Conservation (phyloP, 2,797 vertebrate genomes). For the Corythornis leucogaster region DNA sequence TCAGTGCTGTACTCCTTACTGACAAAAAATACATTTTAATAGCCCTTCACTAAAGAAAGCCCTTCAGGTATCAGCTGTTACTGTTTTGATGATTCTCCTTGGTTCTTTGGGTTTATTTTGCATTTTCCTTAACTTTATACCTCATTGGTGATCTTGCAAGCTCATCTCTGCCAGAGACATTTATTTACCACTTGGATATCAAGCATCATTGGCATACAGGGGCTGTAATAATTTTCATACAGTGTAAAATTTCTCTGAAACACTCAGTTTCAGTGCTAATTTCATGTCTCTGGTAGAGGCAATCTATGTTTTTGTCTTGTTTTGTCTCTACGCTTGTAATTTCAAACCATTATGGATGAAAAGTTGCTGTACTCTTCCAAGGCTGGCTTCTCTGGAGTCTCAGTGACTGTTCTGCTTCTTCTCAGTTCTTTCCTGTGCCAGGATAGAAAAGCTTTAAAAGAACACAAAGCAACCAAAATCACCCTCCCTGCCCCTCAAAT, state of each 20-base stretch:
- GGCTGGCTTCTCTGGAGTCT: neutral
- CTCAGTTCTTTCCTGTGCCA: neutral
- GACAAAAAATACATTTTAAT: neutral
- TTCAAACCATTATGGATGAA: neutral
- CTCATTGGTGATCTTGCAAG: neutral
- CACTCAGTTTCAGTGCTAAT: neutral
- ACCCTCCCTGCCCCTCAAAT: neutral
- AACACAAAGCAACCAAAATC: neutral
- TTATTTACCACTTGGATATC: neutral
- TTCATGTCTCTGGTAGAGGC: neutral
- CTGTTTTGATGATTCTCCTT: neutral
- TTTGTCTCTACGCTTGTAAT: neutral
- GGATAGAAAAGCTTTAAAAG: neutral
- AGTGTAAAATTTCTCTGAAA: neutral
- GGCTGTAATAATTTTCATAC: neutral
- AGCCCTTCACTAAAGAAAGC: neutral
- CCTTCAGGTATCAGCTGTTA: neutral
- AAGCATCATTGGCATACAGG: neutral
- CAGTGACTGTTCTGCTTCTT: neutral
- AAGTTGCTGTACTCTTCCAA: neutral
- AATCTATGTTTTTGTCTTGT: neutral
- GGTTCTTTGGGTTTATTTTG: neutral
- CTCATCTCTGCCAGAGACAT: neutral
- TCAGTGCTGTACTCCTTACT: neutral
- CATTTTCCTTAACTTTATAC: neutral